phyloP scores from a whole-genome alignment of 2,797 vertebrate species.

The Crax fasciolata region DNA sequence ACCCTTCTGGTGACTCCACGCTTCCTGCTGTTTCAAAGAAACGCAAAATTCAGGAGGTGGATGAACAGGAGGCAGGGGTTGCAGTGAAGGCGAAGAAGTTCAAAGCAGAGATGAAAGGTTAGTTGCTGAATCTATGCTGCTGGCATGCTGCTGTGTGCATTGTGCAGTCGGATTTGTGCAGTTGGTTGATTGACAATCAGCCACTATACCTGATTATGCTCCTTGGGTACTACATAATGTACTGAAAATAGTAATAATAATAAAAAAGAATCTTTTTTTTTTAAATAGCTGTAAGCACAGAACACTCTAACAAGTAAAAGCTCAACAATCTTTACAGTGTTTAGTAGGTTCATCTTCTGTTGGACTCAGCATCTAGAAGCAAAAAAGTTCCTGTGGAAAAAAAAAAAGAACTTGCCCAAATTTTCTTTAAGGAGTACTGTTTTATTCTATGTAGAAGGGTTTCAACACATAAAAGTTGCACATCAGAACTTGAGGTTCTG shows the following conservation, averaged over 20 bases:
- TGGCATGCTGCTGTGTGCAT: neutral
- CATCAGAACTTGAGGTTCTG: neutral
- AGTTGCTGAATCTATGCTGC: conserved; percentile 41
- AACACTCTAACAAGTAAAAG: neutral
- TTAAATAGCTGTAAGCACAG: neutral
- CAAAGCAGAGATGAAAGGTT: conserved; percentile 88
- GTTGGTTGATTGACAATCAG: neutral
- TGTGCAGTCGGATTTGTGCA: fast-evolving
- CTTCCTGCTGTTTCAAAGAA: conserved; percentile 93
- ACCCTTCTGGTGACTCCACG: conserved; percentile 94
- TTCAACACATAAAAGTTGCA: neutral
- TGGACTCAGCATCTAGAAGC: neutral
- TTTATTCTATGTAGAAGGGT: neutral
- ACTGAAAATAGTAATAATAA: neutral
- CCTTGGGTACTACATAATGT: neutral
- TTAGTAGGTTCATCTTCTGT: neutral
- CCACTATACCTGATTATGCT: neutral
- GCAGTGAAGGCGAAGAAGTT: conserved; percentile 90
- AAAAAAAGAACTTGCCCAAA: neutral
- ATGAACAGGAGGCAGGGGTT: conserved; percentile 80
- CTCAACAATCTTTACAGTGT: neutral
- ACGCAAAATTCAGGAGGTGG: conserved; percentile 92
- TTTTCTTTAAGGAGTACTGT: neutral
- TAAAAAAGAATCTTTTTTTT: neutral
- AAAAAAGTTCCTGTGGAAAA: neutral